Evolutionary conservation across 2,888 invertebrate species (phyloP).

Genomic region (Morpho helenor): DNA sequence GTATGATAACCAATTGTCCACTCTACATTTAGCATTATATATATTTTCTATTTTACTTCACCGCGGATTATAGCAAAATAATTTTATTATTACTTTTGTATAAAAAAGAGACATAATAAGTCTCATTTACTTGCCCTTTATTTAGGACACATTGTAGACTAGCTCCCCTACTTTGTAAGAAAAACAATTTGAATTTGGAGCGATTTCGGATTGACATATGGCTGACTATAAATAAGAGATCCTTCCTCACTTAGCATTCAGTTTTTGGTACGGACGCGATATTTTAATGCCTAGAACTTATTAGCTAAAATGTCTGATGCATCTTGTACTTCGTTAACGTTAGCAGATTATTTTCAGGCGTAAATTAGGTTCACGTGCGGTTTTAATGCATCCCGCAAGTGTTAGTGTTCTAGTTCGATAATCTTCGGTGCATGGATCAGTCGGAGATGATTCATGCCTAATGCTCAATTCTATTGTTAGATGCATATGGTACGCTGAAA

Average conservation of each 20-base stretch:
- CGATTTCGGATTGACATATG: slow-evolving; percentile 74
- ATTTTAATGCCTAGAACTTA: slow-evolving; percentile 66
- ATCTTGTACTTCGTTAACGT: slow-evolving; percentile 71
- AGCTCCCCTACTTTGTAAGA: slow-evolving; percentile 31
- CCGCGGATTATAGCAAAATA: too few relatives aligned
- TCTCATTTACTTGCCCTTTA: too few relatives aligned
- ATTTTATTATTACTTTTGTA: too few relatives aligned
- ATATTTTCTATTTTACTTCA: too few relatives aligned
- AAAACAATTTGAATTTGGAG: slow-evolving; percentile 67
- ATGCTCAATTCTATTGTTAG: slow-evolving; percentile 73
- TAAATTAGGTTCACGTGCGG: slow-evolving; percentile 76
- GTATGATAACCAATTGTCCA: too few relatives aligned
- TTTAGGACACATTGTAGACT: too few relatives aligned
- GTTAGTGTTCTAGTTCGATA: slow-evolving; percentile 76
- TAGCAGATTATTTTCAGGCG: slow-evolving; percentile 63
- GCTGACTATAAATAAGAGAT: slow-evolving; percentile 69
- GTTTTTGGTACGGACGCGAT: slow-evolving; percentile 45
- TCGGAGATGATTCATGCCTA: slow-evolving; percentile 67
- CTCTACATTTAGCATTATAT: too few relatives aligned
- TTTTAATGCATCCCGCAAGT: slow-evolving; percentile 74
- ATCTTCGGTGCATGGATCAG: slow-evolving; percentile 74
- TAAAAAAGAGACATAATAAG: too few relatives aligned
- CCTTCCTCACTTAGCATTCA: slow-evolving; percentile 42
- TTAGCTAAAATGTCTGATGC: slow-evolving; percentile 71
- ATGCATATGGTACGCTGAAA: slow-evolving; percentile 58